These are phyloP conservation scores for Miniopterus natalensis DNA, from an alignment of 2,113 vertebrate species.

Conservation along the genomic window DNA sequence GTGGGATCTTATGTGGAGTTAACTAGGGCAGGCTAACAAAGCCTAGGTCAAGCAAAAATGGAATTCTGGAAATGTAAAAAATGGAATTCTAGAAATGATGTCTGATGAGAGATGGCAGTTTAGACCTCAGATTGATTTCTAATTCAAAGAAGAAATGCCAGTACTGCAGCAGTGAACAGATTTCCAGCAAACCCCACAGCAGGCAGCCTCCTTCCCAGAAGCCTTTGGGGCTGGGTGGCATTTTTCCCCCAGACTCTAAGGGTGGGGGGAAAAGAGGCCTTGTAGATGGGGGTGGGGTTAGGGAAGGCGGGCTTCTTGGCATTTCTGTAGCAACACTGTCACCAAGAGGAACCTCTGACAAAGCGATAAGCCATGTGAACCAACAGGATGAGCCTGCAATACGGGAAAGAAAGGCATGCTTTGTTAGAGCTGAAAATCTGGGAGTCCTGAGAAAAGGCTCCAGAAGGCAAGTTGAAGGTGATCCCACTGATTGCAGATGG, in stretches of 20 bases:
- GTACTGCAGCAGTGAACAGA: too few relatives aligned
- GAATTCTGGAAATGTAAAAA: neutral
- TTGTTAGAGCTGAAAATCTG: neutral
- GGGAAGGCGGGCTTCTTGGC: neutral
- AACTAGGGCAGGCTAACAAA: neutral
- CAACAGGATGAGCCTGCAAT: neutral
- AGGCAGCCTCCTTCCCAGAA: neutral
- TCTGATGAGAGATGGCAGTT: neutral
- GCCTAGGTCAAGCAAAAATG: neutral
- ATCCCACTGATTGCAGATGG: neutral
- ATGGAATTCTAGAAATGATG: neutral
- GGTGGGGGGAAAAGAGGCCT: neutral
- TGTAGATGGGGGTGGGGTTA: neutral
- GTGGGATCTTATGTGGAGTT: neutral
- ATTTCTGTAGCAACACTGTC: slow-evolving; percentile 72
- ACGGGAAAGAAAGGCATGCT: neutral
- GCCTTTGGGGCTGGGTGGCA: rapidly evolving
- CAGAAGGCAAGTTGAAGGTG: neutral
- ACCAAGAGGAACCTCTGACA: slow-evolving; percentile 43
- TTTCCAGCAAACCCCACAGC: neutral
- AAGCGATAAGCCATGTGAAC: neutral
- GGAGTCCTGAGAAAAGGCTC: neutral
- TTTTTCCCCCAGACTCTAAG: slow-evolving; percentile 26
- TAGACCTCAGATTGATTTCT: neutral
- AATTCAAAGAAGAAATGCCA: slow-evolving; percentile 28